Conservation (phyloP, 2,113 vertebrate genomes). For the Synchiropus splendidus region DNA sequence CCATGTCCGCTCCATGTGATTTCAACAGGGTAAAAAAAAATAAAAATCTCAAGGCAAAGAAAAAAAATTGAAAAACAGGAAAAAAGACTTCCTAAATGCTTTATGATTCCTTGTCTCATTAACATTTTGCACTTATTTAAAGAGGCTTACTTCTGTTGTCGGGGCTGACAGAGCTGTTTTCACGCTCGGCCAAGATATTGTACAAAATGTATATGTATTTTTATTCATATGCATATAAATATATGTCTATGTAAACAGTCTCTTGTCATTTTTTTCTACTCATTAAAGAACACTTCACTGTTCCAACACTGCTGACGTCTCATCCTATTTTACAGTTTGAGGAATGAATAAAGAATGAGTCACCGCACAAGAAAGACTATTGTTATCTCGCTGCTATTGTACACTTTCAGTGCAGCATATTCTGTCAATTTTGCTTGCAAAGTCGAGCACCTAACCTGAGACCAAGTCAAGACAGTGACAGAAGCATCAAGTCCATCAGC, state of each 20-base stretch:
- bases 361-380: too few relatives aligned
- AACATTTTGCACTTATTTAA: constrained; percentile 81
- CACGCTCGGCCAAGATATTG: constrained; percentile 64
- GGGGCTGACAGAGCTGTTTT: constrained; percentile 61
- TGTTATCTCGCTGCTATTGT: too few relatives aligned
- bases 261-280: constrained; percentile 36
- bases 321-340: too few relatives aligned
- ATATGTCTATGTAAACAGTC: constrained; percentile 71
- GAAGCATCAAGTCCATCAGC: too few relatives aligned
- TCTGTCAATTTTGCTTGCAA: too few relatives aligned
- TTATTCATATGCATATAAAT: constrained; percentile 78
- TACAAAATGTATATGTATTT: constrained; percentile 76
- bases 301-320: too few relatives aligned
- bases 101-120: constrained; percentile 70
- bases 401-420: too few relatives aligned
- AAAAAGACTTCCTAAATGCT: constrained; percentile 65
- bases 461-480: too few relatives aligned
- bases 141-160: constrained; percentile 62
- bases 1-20: constrained; percentile 64
- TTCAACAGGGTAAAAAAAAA: constrained; percentile 53
- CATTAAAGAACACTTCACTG: too few relatives aligned
- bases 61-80: constrained; percentile 18
- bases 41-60: constrained; percentile 17
- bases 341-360: too few relatives aligned
- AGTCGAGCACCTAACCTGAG: too few relatives aligned